These are phyloP conservation scores for Drusus annulatus DNA, from an alignment of 1,140 invertebrate genomes.

Conservation along the genomic window DNA sequence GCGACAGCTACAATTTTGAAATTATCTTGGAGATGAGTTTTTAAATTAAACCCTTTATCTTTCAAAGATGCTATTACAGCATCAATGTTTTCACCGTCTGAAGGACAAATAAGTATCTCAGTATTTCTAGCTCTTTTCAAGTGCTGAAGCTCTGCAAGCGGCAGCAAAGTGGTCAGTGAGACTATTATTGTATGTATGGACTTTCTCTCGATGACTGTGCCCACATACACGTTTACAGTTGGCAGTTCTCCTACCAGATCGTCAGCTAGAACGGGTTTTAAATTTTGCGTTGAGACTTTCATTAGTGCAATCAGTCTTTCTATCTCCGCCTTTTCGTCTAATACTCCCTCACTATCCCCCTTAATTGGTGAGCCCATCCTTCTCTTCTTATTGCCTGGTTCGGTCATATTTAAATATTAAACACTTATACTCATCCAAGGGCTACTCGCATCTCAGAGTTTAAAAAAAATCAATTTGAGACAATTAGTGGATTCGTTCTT, in stretches of 20 bases:
- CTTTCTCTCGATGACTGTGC: slow-evolving; percentile 73
- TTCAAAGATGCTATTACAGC: slow-evolving; percentile 70
- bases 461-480: no score
- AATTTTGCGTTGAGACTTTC: slow-evolving; percentile 34
- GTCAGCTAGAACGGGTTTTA: slow-evolving; percentile 43
- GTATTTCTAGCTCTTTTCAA: slow-evolving; percentile 80
- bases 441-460: not conserved
- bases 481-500: no score
- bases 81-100: slow-evolving; percentile 57
- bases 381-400: slow-evolving; percentile 20
- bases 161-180: slow-evolving; percentile 72
- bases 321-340: slow-evolving; percentile 11
- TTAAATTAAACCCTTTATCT: slow-evolving; percentile 69
- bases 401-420: not conserved
- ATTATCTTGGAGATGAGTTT: slow-evolving; percentile 69
- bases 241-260: slow-evolving; percentile 60
- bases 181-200: slow-evolving; percentile 77
- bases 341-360: not conserved
- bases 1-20: slow-evolving; percentile 76
- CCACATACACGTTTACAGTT: slow-evolving; percentile 74
- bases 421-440: not conserved
- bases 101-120: slow-evolving; percentile 75
- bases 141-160: slow-evolving; percentile 77
- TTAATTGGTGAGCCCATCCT: not conserved
- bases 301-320: slow-evolving; percentile 12